Base-by-base conservation (phyloP, 2,113 vertebrate genomes). In the Campylomormyrus tamandua region DNA sequence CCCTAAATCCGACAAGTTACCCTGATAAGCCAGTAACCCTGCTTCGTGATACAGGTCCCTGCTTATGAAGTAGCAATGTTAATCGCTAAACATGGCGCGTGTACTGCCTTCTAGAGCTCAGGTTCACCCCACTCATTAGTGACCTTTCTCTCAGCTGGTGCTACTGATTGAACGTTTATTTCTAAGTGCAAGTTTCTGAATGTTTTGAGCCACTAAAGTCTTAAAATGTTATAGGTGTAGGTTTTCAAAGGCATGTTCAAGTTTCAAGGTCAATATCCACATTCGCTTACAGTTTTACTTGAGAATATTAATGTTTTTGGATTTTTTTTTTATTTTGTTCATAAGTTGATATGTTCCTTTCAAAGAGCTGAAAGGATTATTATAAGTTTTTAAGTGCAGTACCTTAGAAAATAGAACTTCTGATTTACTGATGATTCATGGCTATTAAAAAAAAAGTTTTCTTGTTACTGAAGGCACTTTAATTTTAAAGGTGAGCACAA, bases 31-130 rank as follows among this genome's bases (percentile, higher is more conserved):
- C 48, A 9, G 48, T 52, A 52, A 52, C 49, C 49, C 49, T 13
- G 49, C 10, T 50, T 50, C 0, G 21, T 50, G 58, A n/a, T n/a
- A 27, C 58, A 24, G 24, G 58, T 9, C 24, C 7, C 90, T 0
- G 93, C 91, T 62, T 92, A 91, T 13, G 83, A 93, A 13, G 90
- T 91, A 70, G 91, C 90, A 0, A 91, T 13, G n/a, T 8, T 91
- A 1, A 94, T 92, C 5, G 91, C 91, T 2, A 92, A 92, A 19
- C 90, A 92, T 53, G 7, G 90, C 24, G 2, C 8, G 58, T 62
- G 58, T 27, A 9, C 58, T 62, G 24, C 7, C 8, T 9, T 7
- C 58, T n/a, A 62, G 58, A 62, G 58, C 24, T n/a, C 24, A 9
- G 24, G 21, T 62, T 62, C 24, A 9, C 58, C 58, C 58, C 24